A percentile compares a stretch with the other conserved stretches of the same genome.
Evolutionary conservation across 2,113 vertebrate genomes (phyloP).

Genomic region (Hippocampus comes): DNA sequence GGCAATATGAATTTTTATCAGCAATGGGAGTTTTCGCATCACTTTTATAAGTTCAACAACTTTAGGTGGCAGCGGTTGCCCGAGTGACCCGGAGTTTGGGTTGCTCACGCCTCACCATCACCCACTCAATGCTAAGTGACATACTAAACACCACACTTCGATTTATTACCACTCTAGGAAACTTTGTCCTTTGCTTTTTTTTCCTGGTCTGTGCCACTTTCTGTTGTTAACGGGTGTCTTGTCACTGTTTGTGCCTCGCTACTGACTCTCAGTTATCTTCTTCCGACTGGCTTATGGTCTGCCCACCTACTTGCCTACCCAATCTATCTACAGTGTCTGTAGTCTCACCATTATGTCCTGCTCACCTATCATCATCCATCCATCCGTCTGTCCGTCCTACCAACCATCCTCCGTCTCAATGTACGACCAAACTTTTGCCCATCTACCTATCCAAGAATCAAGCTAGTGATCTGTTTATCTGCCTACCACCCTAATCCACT

Average conservation of each 20-base stretch:
- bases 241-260: too few species aligned
- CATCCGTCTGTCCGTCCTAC: background rate
- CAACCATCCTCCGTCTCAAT: too few species aligned
- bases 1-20: slow-evolving; percentile 53
- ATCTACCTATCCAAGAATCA: background rate
- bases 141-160: slow-evolving; percentile 15
- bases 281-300: background rate
- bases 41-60: slow-evolving; percentile 33
- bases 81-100: slow-evolving; percentile 38
- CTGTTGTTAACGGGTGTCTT: background rate
- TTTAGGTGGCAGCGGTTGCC: slow-evolving; percentile 39
- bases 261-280: background rate
- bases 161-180: slow-evolving; percentile 4
- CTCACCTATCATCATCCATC: background rate
- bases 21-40: slow-evolving; percentile 37
- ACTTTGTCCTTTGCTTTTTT: background rate
- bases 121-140: slow-evolving; percentile 5
- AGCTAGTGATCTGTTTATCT: background rate
- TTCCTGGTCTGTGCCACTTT: slow-evolving; percentile 9
- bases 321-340: background rate
- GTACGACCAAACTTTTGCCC: too few species aligned
- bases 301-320: background rate
- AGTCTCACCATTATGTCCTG: background rate
- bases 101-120: slow-evolving; percentile 12
- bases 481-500: background rate